Evolutionary conservation across 2,888 invertebrate genomes (phyloP).

Genomic region (Euzetes globulus): DNA sequence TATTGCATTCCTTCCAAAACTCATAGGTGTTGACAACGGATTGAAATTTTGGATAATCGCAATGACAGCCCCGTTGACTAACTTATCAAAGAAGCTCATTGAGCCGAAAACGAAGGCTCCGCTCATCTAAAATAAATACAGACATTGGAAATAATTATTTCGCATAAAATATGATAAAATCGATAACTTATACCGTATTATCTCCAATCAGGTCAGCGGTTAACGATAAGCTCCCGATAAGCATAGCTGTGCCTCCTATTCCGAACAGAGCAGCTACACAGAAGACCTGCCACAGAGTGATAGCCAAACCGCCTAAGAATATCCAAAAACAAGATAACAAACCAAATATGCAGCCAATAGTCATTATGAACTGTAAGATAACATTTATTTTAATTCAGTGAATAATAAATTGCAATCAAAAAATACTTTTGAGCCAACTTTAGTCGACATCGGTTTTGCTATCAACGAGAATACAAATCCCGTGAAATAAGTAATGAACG

Average conservation of each 20-base stretch:
- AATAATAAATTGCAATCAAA: not conserved
- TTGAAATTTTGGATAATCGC: slow-evolving; percentile 72
- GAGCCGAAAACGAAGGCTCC: slow-evolving; percentile 86
- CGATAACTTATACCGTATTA: slow-evolving; percentile 55
- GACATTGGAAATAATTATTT: not conserved
- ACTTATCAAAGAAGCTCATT: slow-evolving; percentile 86
- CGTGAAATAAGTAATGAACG: slow-evolving; percentile 33
- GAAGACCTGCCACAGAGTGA: slow-evolving; percentile 55
- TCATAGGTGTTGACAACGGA: slow-evolving; percentile 44
- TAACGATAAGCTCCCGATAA: slow-evolving; percentile 78
- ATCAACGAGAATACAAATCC: slow-evolving; percentile 30
- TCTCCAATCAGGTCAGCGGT: slow-evolving; percentile 81
- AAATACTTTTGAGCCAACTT: slow-evolving; percentile 21
- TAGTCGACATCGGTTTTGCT: slow-evolving; percentile 22
- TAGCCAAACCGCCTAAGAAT: slow-evolving; percentile 48
- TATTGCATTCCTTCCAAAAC: not conserved
- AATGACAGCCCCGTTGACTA: slow-evolving; percentile 77
- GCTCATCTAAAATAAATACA: slow-evolving; percentile 55
- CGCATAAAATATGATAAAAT: not conserved
- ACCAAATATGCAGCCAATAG: slow-evolving; percentile 60
- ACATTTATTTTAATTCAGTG: not conserved
- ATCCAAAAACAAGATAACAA: slow-evolving; percentile 63
- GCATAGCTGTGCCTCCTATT: slow-evolving; percentile 72
- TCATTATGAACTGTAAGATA: slow-evolving; percentile 54
- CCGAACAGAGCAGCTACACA: slow-evolving; percentile 66